Conservation (phyloP, 2,113 vertebrate species). For the Trinectes maculatus region DNA sequence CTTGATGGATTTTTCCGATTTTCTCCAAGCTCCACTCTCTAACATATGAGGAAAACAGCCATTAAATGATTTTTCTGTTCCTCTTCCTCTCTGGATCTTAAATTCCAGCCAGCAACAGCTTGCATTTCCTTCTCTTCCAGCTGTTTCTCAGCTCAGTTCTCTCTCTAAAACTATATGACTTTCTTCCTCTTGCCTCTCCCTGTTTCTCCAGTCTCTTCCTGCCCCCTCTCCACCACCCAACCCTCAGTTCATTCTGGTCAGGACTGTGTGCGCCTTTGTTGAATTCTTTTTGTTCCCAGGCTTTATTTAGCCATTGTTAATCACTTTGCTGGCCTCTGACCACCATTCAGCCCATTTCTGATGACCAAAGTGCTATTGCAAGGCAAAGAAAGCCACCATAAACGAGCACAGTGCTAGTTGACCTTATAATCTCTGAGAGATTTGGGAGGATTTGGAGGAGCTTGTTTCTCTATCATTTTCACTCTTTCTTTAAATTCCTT, state of each 20-base stretch:
- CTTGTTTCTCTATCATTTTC: slow-evolving; percentile 1
- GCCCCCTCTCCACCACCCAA: slow-evolving; percentile 8
- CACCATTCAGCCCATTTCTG: slow-evolving; percentile 55
- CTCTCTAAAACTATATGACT: slow-evolving; percentile 31
- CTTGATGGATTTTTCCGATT: not conserved
- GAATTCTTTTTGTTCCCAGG: slow-evolving; percentile 46
- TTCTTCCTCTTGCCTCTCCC: slow-evolving; percentile 28
- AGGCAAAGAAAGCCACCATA: slow-evolving; percentile 27
- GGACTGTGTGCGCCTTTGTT: slow-evolving; percentile 54
- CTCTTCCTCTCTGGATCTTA: slow-evolving; percentile 2
- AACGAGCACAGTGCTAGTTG: slow-evolving; percentile 12
- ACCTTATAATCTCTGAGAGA: slow-evolving; percentile 21
- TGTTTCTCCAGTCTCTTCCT: slow-evolving; percentile 40
- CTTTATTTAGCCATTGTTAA: slow-evolving; percentile 69
- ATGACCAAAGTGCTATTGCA: slow-evolving; percentile 40
- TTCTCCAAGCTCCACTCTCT: not conserved
- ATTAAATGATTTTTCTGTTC: not conserved
- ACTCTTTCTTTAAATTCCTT: too few relatives aligned
- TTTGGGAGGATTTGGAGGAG: slow-evolving; percentile 7
- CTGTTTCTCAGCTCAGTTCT: slow-evolving; percentile 46
- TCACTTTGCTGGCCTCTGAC: slow-evolving; percentile 49
- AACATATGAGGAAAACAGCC: not conserved
- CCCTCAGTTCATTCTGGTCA: slow-evolving; percentile 41
- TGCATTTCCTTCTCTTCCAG: slow-evolving; percentile 23
- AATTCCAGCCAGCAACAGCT: not conserved